Evolutionary conservation across 92 coral and sea anemone genomes (phyloP), one percentile per base, ranked within the genome.

Genomic region (Meandrina meandrites): DNA sequence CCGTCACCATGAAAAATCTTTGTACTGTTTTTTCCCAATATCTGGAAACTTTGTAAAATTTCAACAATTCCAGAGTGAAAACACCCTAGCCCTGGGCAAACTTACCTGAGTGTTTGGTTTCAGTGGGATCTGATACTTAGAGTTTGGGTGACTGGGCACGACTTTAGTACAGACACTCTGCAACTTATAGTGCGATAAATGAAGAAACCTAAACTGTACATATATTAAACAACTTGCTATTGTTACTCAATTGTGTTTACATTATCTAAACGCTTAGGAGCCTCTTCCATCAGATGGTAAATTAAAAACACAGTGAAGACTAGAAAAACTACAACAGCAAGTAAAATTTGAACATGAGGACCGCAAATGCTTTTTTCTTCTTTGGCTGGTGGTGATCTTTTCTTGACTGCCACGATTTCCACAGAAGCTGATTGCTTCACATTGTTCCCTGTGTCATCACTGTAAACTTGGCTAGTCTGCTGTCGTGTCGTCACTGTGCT

Each of bases 211-310:
- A 15, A 15, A 54, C 22, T 15, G 21, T 54, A 54, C 2, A 54
- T 15, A 54, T 8, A 51, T 51, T 14, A 54, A 2, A 54, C 60
- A 15, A 22, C 67, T 70, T 73, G 47, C 18, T 32, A 73, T 15
- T 68, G 3, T 2, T 7, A 37, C 1, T 1, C 37, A 17, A 21
- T 13, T 12, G 12, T 79, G 0, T 2, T 17, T 2, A 14, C 54
- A 24, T 0, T 1, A 10, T 0, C 15, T 42, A 68, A 5, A 48
- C 1, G 0, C 9, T 22, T 42, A 19, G 40, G 80, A 18, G 17
- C 21, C 5, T 71, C 80, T 19, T 92, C 98, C 95, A 94, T 93
- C 72, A 90, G 84, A 51, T 45, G 76, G 58, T 87, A 90, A 5
- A 93, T 91, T 74, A 94, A 86, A 69, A 94, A 79, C 34, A 82